Percentiles rank a stretch among this genome's conserved stretches.
These are phyloP conservation scores for Nesidiocoris tenuis DNA, from an alignment of 2,888 invertebrate genomes.

Conservation along the genomic window DNA sequence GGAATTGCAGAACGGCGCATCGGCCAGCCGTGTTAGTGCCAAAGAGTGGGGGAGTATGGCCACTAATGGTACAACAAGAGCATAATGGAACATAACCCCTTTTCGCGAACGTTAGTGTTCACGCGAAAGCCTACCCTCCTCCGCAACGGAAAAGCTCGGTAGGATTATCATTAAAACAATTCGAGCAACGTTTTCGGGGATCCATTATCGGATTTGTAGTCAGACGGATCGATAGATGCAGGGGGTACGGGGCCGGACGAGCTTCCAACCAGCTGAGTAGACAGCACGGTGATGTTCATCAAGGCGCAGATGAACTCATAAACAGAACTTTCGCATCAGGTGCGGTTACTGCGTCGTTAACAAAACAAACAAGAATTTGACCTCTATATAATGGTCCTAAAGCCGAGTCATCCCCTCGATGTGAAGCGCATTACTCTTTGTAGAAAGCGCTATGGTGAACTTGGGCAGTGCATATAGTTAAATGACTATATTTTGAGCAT, in stretches of 20 bases:
- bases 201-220: slow-evolving; percentile 42
- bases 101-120: slow-evolving; percentile 7
- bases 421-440: too few relatives aligned
- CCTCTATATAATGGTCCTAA: too few relatives aligned
- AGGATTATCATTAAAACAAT: slow-evolving; percentile 40
- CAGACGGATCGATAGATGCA: slow-evolving; percentile 7
- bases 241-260: not conserved
- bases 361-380: not conserved
- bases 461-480: too few relatives aligned
- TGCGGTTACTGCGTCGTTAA: not conserved
- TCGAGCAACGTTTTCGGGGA: slow-evolving; percentile 37
- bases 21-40: not conserved
- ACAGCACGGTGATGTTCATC: not conserved
- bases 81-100: slow-evolving; percentile 29
- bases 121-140: not conserved
- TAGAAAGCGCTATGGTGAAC: too few relatives aligned
- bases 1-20: not conserved
- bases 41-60: not conserved
- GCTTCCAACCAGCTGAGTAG: not conserved
- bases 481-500: too few relatives aligned
- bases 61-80: slow-evolving; percentile 35
- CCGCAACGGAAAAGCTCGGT: not conserved
- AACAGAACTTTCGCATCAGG: not conserved
- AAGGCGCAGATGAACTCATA: not conserved
- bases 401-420: too few relatives aligned